Conservation (phyloP, 2,888 invertebrate genomes). For the Parapristionchus giblindavisi region DNA sequence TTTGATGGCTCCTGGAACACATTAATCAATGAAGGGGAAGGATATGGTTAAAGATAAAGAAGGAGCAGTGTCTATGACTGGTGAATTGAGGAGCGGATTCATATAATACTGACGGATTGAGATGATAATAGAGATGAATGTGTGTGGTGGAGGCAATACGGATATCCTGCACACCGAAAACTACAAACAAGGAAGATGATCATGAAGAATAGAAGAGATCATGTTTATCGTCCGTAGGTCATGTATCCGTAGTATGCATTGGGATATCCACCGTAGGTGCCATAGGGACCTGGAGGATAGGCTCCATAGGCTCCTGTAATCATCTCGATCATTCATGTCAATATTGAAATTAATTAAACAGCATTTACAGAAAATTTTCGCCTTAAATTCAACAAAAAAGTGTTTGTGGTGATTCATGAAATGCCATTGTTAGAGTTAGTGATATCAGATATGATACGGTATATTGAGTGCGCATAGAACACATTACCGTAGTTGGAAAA, state of each 20-base stretch:
- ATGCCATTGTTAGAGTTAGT: too few species aligned
- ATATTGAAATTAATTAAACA: too few species aligned
- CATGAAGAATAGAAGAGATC: slow-evolving; percentile 16
- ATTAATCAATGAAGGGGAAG: background rate
- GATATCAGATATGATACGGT: too few species aligned
- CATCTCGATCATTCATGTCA: too few species aligned
- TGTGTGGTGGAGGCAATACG: background rate
- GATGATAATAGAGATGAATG: background rate
- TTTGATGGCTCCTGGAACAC: slow-evolving; percentile 23
- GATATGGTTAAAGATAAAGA: background rate
- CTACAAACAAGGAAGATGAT: background rate
- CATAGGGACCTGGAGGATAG: slow-evolving; percentile 43
- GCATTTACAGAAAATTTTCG: too few species aligned
- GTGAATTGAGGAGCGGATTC: too few species aligned
- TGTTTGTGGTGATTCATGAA: too few species aligned
- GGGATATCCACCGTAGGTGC: slow-evolving; percentile 4
- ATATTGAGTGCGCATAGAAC: too few species aligned
- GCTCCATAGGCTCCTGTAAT: slow-evolving; percentile 36
- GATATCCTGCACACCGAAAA: background rate
- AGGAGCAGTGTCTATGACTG: too few species aligned
- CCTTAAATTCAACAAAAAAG: too few species aligned
- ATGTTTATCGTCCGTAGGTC: slow-evolving; percentile 59
- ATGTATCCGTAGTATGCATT: slow-evolving; percentile 56
- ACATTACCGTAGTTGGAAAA: too few species aligned
- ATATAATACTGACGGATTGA: background rate